A percentile compares a stretch with the other conserved stretches of the same genome.
These are phyloP conservation scores for Asobara japonica DNA, from an alignment of 1,140 invertebrate species.

Conservation along the genomic window DNA sequence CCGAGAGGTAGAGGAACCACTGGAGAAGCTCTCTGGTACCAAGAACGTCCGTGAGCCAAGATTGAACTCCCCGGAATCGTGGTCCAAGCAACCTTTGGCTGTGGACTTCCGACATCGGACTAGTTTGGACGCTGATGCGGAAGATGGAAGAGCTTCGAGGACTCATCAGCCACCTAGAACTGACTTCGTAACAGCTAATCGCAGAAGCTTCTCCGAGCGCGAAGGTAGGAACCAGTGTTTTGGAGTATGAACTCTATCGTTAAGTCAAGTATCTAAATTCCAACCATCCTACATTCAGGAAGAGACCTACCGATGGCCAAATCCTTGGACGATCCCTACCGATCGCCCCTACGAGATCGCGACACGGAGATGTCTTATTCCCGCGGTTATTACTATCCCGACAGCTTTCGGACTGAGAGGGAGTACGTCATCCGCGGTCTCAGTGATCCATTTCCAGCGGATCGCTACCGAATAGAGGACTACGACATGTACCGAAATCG, in stretches of 20 bases:
- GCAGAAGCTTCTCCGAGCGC: slow-evolving; percentile 45
- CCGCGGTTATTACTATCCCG: slow-evolving; percentile 50
- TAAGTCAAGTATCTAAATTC: too few relatives aligned
- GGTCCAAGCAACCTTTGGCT: slow-evolving; percentile 56
- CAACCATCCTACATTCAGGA: too few relatives aligned
- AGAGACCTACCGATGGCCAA: slow-evolving; percentile 46
- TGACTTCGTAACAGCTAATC: slow-evolving; percentile 57
- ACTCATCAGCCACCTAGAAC: slow-evolving; percentile 46
- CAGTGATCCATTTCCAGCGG: slow-evolving; percentile 43
- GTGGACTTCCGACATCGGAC: slow-evolving; percentile 53
- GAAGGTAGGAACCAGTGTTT: too few relatives aligned
- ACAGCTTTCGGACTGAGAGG: slow-evolving; percentile 50
- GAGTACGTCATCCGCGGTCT: slow-evolving; percentile 47
- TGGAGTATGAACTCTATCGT: too few relatives aligned
- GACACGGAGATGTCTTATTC: slow-evolving; percentile 51
- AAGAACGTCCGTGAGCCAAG: slow-evolving; percentile 52
- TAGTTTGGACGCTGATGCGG: slow-evolving; percentile 38
- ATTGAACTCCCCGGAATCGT: slow-evolving; percentile 48
- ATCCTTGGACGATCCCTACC: slow-evolving; percentile 52
- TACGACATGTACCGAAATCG: slow-evolving; percentile 53
- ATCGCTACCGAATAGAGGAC: slow-evolving; percentile 54
- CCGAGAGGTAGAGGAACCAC: slow-evolving; percentile 47
- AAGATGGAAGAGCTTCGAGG: slow-evolving; percentile 22
- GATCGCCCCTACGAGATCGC: slow-evolving; percentile 40
- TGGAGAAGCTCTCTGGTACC: slow-evolving; percentile 51